Evolutionary conservation across 2,888 invertebrate species (phyloP).

Genomic region (Cyclophora albipunctata): DNA sequence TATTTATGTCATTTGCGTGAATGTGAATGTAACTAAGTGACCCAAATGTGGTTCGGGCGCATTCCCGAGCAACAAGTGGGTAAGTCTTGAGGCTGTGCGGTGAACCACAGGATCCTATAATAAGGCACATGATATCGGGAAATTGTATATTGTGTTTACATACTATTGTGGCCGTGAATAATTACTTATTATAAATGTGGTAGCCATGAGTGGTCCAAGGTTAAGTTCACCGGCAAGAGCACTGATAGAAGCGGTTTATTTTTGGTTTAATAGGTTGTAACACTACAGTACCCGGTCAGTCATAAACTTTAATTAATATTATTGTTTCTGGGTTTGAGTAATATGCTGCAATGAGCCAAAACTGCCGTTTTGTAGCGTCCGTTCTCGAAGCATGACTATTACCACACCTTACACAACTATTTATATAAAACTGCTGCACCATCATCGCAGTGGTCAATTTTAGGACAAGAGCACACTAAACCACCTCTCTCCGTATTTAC

Average conservation of each 20-base stretch:
- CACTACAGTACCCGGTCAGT: too few relatives aligned
- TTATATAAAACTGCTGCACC: constrained; percentile 71
- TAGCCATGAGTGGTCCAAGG: neutral
- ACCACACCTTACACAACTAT: constrained; percentile 65
- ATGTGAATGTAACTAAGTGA: constrained; percentile 17
- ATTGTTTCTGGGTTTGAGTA: neutral
- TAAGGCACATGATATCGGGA: constrained; percentile 9
- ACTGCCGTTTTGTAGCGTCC: constrained; percentile 19
- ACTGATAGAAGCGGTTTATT: too few relatives aligned
- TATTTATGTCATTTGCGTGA: constrained; percentile 15
- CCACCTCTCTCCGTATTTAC: constrained; percentile 2
- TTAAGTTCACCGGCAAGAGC: neutral
- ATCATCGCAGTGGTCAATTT: constrained; percentile 59
- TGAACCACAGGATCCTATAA: constrained; percentile 21
- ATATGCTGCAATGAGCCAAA: neutral
- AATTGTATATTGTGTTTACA: constrained; percentile 5
- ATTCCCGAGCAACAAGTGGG: constrained; percentile 35
- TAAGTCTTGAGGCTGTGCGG: constrained; percentile 28
- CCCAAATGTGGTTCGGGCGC: constrained; percentile 24
- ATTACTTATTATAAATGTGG: too few relatives aligned
- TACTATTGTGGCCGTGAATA: constrained; percentile 1
- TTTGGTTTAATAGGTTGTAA: too few relatives aligned
- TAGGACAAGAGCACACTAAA: constrained; percentile 39
- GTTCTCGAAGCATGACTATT: constrained; percentile 52
- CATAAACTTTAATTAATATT: too few relatives aligned